Evolutionary conservation across 92 coral and sea anemone species (phyloP), one percentile per base, ranked within the genome.

Genomic region (Heteractis magnifica): DNA sequence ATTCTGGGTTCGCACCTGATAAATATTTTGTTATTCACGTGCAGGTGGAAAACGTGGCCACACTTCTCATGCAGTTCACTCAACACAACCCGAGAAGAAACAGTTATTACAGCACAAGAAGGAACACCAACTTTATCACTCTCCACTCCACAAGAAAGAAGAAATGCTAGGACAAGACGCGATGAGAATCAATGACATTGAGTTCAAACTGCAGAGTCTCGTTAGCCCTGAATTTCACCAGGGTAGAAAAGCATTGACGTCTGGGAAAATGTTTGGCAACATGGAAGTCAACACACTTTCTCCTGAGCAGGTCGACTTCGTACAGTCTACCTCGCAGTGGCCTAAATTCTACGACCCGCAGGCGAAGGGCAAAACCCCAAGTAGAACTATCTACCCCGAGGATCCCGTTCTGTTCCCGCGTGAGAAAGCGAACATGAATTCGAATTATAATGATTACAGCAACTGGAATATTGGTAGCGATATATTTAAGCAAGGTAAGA

Each of bases 141-240:
- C 71, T 23, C 48, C 41, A n/a, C 74, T 74, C 8, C 86, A 78
- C 51, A 94, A 91, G 79, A 94, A 94, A 77, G 90, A 90, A 51
- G 98, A 94, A 23, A 84, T 94, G 49, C 90, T 94, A 2, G 98
- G 98, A 7, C 95, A 91, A 68, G 98, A 94, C 76, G 87, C 93
- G 55, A 85, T 55, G 87, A 79, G 86, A 64, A 78, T 94, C 77
- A 90, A 91, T 75, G 89, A 89, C 65, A 90, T 88, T 14, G 98
- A 94, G 76, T 94, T 91, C 77, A 87, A 77, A 70, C 81, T 94
- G 6, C 98, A 94, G 65, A 93, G 94, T 65, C 82, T 93, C 85
- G 86, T 91, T 44, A 91, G 94, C 59, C 97, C 97, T 48, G 97
- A 93, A 82, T 82, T 90, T 51, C 93, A 93, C 71, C 92, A 88